Evolutionary conservation across 1,140 invertebrate genomes (phyloP).

Genomic region (Ceratoteleas bidentatus): DNA sequence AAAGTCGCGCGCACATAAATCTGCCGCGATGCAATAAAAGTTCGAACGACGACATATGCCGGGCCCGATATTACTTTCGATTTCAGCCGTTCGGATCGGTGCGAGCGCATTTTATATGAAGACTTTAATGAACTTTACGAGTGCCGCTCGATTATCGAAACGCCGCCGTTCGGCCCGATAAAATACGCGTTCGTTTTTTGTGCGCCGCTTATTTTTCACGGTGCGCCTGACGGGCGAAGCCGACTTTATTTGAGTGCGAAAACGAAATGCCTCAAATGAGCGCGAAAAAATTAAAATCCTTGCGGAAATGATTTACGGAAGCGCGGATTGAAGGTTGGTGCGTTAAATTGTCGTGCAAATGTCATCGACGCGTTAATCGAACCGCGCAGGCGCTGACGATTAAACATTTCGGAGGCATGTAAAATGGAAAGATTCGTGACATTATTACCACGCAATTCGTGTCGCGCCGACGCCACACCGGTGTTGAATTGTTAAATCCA

Average conservation of each 20-base stretch:
- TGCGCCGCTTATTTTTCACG: background rate
- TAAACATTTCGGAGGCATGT: too few relatives aligned
- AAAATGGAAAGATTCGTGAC: too few relatives aligned
- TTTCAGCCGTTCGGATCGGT: conserved; percentile 7
- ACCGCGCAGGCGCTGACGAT: too few relatives aligned
- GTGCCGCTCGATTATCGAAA: background rate
- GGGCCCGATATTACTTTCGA: conserved; percentile 30
- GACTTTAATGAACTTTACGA: conserved; percentile 19
- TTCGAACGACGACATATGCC: conserved; percentile 32
- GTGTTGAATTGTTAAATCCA: too few relatives aligned
- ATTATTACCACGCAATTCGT: too few relatives aligned
- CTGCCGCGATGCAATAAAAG: conserved; percentile 46
- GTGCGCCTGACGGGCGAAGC: background rate
- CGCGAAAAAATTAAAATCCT: too few relatives aligned
- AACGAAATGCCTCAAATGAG: background rate
- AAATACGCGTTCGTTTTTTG: background rate
- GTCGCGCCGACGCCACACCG: too few relatives aligned
- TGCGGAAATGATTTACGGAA: too few relatives aligned
- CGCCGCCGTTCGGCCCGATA: background rate
- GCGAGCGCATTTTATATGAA: conserved; percentile 10
- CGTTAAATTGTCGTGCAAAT: too few relatives aligned
- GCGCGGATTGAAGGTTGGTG: too few relatives aligned
- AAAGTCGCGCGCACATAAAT: conserved; percentile 33
- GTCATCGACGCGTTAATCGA: too few relatives aligned
- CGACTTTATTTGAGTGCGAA: background rate